Percentiles rank a stretch among this genome's conserved stretches.
Conservation (phyloP, 2,113 vertebrate genomes). For the Clupea harengus region DNA sequence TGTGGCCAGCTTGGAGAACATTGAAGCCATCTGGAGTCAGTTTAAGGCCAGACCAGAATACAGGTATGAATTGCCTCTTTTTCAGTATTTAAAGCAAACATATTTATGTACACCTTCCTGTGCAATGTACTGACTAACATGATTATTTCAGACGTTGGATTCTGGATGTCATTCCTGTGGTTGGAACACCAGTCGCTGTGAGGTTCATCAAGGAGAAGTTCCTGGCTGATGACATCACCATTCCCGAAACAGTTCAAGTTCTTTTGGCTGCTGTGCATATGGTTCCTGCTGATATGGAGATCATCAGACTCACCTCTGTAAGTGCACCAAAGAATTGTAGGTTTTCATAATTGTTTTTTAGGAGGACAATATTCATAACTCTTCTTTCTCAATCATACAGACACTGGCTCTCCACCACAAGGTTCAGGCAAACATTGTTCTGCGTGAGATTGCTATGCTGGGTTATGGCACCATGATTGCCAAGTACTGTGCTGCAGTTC, state of each 20-base stretch:
- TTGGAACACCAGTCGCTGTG: conserved; percentile 63
- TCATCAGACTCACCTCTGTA: conserved; percentile 68
- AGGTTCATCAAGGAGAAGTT: conserved; percentile 74
- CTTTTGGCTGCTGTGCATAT: conserved; percentile 70
- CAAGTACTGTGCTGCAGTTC: conserved; percentile 66
- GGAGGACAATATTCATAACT: not conserved
- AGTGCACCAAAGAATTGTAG: conserved; percentile 27
- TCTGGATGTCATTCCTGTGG: conserved; percentile 71
- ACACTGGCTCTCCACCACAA: conserved; percentile 58
- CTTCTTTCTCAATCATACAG: conserved; percentile 52
- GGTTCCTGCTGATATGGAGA: conserved; percentile 64
- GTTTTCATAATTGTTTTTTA: not conserved
- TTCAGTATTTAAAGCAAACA: not conserved
- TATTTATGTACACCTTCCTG: not conserved
- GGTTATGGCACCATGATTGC: conserved; percentile 73
- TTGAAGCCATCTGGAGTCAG: conserved; percentile 67
- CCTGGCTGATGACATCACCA: conserved; percentile 61
- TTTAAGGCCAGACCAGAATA: conserved; percentile 30
- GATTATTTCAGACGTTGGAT: conserved; percentile 67
- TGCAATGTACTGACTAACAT: not conserved
- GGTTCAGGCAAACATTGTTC: conserved; percentile 57
- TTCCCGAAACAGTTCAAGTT: conserved; percentile 60
- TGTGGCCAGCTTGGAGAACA: conserved; percentile 36
- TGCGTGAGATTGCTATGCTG: conserved; percentile 61
- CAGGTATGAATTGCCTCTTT: conserved; percentile 52